Conservation (phyloP, 2,113 vertebrate species). For the Budorcas taxicolor region DNA sequence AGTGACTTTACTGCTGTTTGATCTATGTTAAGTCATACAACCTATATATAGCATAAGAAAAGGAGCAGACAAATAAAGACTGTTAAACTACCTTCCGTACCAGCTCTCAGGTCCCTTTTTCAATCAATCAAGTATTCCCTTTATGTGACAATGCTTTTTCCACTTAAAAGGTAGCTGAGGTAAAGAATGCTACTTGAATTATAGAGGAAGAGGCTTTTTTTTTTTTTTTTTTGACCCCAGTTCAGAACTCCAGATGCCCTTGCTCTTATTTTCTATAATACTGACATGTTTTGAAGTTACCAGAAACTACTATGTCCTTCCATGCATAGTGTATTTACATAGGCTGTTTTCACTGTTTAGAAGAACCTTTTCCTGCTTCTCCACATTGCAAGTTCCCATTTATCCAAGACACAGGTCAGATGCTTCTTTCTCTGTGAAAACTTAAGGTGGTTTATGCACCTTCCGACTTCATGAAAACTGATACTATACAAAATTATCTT, state of each 20-base stretch:
- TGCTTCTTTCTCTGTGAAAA: slow-evolving; percentile 10
- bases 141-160: background rate
- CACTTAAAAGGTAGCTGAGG: background rate
- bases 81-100: background rate
- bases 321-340: background rate
- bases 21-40: background rate
- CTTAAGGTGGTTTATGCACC: background rate
- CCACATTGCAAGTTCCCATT: background rate
- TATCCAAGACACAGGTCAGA: background rate
- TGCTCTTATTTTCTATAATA: background rate
- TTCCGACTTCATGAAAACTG: background rate
- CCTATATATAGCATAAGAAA: background rate
- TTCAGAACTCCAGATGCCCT: background rate
- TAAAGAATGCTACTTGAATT: background rate
- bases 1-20: background rate
- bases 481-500: background rate
- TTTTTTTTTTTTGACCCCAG: background rate
- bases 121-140: background rate
- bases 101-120: background rate
- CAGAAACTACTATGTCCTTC: background rate
- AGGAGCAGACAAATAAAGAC: background rate
- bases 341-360: background rate
- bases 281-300: background rate
- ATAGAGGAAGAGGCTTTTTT: background rate
- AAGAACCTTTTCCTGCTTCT: background rate